Evolutionary conservation across 2,797 vertebrate species (phyloP).

Genomic region (Catostomus latipinnis): DNA sequence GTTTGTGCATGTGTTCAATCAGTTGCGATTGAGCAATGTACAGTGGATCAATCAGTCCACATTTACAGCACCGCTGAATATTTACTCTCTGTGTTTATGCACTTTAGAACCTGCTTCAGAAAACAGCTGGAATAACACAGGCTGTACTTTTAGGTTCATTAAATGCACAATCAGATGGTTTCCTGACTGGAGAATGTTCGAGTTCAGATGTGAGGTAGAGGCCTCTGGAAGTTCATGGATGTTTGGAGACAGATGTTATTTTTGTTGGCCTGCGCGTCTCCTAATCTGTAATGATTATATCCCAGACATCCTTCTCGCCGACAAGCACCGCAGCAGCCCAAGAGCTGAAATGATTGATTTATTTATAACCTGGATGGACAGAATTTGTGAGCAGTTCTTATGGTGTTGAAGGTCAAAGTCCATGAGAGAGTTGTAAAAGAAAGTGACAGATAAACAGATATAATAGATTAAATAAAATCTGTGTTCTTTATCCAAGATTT

Average conservation of each 20-base stretch:
- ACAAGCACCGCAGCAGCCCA: conserved; percentile 41
- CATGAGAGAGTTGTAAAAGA: conserved; percentile 40
- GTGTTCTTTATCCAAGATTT: conserved; percentile 7
- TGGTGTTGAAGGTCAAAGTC: conserved; percentile 21
- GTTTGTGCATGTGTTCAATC: conserved; percentile 35
- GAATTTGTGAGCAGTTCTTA: background rate
- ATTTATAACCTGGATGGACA: conserved; percentile 48
- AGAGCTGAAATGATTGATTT: conserved; percentile 58
- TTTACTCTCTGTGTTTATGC: conserved; percentile 72
- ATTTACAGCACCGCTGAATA: conserved; percentile 62
- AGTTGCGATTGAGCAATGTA: conserved; percentile 36
- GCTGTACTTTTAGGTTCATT: conserved; percentile 78
- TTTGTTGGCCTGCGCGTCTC: conserved; percentile 57
- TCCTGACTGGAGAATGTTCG: conserved; percentile 72
- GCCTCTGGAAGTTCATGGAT: conserved; percentile 65
- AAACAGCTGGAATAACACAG: conserved; percentile 83
- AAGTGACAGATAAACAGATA: background rate
- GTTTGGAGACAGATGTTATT: conserved; percentile 60
- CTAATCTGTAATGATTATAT: conserved; percentile 60
- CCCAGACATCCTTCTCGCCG: conserved; percentile 46
- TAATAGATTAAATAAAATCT: background rate
- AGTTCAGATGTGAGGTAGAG: conserved; percentile 73
- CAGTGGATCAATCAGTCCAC: conserved; percentile 57
- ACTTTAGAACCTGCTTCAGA: conserved; percentile 74
- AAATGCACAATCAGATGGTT: conserved; percentile 76